Evolutionary conservation across 2,797 vertebrate species (phyloP).

Genomic region (Glossophaga mutica): DNA sequence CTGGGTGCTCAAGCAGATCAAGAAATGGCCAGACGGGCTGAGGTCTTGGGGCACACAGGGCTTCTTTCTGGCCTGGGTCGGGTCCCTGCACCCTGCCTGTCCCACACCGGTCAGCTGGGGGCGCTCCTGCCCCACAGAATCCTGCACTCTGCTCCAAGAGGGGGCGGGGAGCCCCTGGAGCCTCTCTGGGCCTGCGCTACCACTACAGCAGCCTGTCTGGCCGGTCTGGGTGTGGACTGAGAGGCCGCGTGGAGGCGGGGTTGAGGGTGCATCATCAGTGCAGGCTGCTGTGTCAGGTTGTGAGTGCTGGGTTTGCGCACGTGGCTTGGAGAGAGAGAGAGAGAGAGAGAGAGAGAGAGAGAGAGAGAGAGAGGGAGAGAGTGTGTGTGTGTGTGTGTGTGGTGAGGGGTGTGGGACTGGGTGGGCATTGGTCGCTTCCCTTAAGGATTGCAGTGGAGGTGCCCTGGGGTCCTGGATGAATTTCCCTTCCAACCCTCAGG

Average conservation of each 20-base stretch:
- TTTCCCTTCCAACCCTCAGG: background rate
- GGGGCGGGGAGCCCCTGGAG: background rate
- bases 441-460: background rate
- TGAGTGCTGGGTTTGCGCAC: background rate
- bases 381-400: background rate
- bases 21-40: background rate
- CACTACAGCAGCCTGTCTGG: background rate
- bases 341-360: no score
- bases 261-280: background rate
- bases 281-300: background rate
- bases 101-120: conserved; percentile 26
- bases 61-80: background rate
- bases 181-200: rapidly evolving
- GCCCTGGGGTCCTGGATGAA: background rate
- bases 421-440: rapidly evolving
- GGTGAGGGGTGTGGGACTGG: background rate
- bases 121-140: conserved; percentile 55
- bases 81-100: background rate
- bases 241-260: background rate
- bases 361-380: no score
- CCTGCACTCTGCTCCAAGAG: rapidly evolving
- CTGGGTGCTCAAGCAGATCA: background rate
- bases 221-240: background rate
- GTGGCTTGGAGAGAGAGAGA: no score
- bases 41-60: background rate